Base-by-base conservation (phyloP, 1,140 invertebrate species). In the Euborellia annulipes region DNA sequence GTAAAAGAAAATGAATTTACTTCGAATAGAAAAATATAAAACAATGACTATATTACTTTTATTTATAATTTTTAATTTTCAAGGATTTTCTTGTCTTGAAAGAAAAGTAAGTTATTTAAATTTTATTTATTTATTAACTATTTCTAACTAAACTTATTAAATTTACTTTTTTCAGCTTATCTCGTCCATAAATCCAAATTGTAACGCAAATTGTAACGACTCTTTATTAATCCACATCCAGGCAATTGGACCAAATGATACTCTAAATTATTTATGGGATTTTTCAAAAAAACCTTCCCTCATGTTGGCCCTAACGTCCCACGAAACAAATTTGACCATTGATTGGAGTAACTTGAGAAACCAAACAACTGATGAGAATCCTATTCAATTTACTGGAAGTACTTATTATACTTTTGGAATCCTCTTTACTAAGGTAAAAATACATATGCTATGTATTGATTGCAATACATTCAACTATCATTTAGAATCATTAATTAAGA, bases 211-310 rank as follows among this genome's bases (percentile, higher is more conserved):
- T 9, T 49, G 52, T 39, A 51, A 42, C 36, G 55, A 58, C 45
- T 36, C 59, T 4, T 68, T 63, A 3, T 52, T 72, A 16, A 52
- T 72, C 3, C 68, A 75, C 55, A 55, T 71, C 2, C 56, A 54
- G 52, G 68, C 69, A 2, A 60, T 65, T 27, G 70, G 72, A 16
- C 45, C 54, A 2, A 60, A 63, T 39, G 70, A 76, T 52, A 67
- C 66, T 0, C 53, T 76, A 2, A 72, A 76, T 51, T 72, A 74
- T 51, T 42, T 76, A 19, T 76, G 73, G 73, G 71, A 74, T 54
- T 74, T 76, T 49, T 65, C 65, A 22, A 57, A 64, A 13, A 59
- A 62, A 41, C 73, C 74, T 0, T 66, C 68, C 2, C 46, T 75
- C 7, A 51, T 75, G 3, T 54, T 70, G 19, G 65, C 67, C 1